Percentiles rank a stretch among this genome's conserved stretches.
These are phyloP conservation scores for Poeciliopsis prolifica DNA, from an alignment of 2,113 vertebrate species.

Conservation along the genomic window DNA sequence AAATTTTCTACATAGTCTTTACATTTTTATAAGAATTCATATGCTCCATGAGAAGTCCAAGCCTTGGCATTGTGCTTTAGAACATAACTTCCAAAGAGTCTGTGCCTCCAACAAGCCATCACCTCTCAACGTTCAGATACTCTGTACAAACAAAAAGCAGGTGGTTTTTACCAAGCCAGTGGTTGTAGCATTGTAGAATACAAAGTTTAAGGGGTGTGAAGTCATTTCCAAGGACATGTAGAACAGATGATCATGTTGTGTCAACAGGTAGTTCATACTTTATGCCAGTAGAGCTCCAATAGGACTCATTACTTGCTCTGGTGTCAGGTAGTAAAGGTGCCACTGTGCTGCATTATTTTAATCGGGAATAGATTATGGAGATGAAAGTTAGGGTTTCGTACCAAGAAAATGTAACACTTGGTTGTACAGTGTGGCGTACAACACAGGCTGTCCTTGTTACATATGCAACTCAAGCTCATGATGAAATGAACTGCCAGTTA, in stretches of 20 bases:
- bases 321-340: not conserved
- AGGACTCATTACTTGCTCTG: slow-evolving; percentile 8
- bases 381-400: not conserved
- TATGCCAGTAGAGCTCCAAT: slow-evolving; percentile 44
- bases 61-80: no score
- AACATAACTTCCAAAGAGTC: no score
- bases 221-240: not conserved
- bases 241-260: not conserved
- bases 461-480: not conserved
- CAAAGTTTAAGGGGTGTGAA: not conserved
- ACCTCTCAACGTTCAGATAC: no score
- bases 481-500: not conserved
- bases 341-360: not conserved
- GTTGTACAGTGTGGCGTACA: not conserved
- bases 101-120: no score
- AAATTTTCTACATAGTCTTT: no score
- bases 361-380: not conserved
- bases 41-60: no score
- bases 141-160: no score
- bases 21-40: no score
- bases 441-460: not conserved
- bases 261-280: slow-evolving; percentile 21
- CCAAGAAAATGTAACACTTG: not conserved
- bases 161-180: not conserved
- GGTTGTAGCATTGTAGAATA: not conserved